Evolutionary conservation across 2,888 invertebrate genomes (phyloP).

Genomic region (Acleris laterana): DNA sequence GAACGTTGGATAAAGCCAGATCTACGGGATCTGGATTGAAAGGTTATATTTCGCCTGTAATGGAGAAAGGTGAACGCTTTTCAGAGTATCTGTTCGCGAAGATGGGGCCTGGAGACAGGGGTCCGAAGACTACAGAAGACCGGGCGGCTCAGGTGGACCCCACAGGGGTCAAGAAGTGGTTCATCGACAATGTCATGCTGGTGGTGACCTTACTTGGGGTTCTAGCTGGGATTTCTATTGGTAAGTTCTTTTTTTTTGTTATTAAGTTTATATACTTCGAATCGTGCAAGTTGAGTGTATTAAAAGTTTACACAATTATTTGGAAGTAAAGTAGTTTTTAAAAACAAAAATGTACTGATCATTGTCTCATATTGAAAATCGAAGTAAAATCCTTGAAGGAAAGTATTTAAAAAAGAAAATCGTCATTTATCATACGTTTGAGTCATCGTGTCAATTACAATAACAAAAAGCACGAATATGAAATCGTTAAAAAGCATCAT

Average conservation of each 20-base stretch:
- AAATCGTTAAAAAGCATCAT: too few species aligned
- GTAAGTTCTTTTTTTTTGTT: slow-evolving; percentile 70
- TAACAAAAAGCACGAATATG: too few species aligned
- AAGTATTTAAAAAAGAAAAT: too few species aligned
- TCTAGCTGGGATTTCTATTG: slow-evolving; percentile 88
- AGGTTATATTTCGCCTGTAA: slow-evolving; percentile 65
- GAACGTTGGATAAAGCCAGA: slow-evolving; percentile 28
- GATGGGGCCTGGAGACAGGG: slow-evolving; percentile 88
- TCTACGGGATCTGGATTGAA: slow-evolving; percentile 31
- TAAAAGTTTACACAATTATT: too few species aligned
- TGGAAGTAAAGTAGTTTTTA: too few species aligned
- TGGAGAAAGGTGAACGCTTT: slow-evolving; percentile 88
- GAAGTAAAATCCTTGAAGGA: too few species aligned
- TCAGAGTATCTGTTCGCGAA: slow-evolving; percentile 92
- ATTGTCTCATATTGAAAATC: too few species aligned
- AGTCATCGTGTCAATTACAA: too few species aligned
- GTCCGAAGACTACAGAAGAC: slow-evolving; percentile 85
- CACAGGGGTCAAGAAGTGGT: slow-evolving; percentile 87
- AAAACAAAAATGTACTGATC: too few species aligned
- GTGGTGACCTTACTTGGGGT: slow-evolving; percentile 92
- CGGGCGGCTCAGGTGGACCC: slow-evolving; percentile 87
- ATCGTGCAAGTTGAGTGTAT: too few species aligned
- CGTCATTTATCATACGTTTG: too few species aligned
- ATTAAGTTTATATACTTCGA: too few species aligned
- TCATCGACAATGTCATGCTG: slow-evolving; percentile 90